Conservation (phyloP, 1,140 invertebrate genomes). For the Galleria mellonella region DNA sequence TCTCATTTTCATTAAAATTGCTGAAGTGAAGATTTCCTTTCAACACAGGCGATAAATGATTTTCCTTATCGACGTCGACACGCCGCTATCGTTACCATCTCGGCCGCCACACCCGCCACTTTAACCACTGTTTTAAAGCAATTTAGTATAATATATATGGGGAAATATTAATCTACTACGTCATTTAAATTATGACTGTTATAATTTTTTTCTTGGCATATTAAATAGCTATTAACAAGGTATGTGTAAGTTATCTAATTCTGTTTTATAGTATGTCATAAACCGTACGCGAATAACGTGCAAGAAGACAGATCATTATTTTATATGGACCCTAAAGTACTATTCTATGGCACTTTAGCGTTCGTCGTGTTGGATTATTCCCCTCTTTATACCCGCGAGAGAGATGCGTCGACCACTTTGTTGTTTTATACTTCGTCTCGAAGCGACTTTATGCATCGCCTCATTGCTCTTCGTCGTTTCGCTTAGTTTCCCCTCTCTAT, state of each 20-base stretch:
- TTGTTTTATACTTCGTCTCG: constrained; percentile 69
- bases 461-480: constrained; percentile 67
- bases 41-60: constrained; percentile 18
- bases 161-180: constrained; percentile 18
- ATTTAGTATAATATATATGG: constrained; percentile 12
- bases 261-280: constrained; percentile 16
- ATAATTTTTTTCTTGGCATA: constrained; percentile 1
- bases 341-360: constrained; percentile 47
- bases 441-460: constrained; percentile 63
- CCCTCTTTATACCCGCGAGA: constrained; percentile 51
- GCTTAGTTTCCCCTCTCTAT: constrained; percentile 61
- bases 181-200: constrained; percentile 9
- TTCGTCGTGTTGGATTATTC: constrained; percentile 55
- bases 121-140: constrained; percentile 6
- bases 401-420: constrained; percentile 66
- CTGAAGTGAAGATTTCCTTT: constrained; percentile 9
- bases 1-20: too few relatives aligned
- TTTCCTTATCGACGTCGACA: constrained; percentile 30
- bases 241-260: constrained; percentile 8
- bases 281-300: constrained; percentile 29
- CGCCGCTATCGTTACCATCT: constrained; percentile 25
- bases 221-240: constrained; percentile 8
- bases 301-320: constrained; percentile 59
- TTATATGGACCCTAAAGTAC: constrained; percentile 60
- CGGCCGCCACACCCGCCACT: constrained; percentile 16